Percentiles rank a stretch among this genome's conserved stretches.
These are phyloP conservation scores for Cephus cinctus DNA, from an alignment of 1,140 invertebrate species.

Conservation along the genomic window DNA sequence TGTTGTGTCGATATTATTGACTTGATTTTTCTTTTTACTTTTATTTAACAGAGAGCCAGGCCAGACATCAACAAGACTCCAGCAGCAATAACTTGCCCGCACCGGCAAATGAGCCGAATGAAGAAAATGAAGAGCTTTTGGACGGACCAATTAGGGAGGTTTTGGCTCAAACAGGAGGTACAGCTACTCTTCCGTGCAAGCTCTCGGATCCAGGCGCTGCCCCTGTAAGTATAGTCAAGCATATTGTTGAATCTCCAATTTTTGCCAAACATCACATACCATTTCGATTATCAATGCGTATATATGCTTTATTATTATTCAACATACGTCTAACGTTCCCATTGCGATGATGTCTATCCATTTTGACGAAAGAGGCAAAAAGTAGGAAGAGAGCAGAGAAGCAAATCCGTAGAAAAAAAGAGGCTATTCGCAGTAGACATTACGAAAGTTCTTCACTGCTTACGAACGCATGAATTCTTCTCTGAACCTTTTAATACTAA, in stretches of 20 bases:
- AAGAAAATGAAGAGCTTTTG: slow-evolving; percentile 28
- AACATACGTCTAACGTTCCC: too few relatives aligned
- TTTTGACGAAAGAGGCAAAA: too few relatives aligned
- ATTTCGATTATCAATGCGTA: too few relatives aligned
- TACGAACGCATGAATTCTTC: too few relatives aligned
- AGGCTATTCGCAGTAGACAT: too few relatives aligned
- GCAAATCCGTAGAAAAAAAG: too few relatives aligned
- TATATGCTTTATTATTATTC: too few relatives aligned
- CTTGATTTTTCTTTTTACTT: neutral
- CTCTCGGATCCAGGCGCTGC: slow-evolving; percentile 68
- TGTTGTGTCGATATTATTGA: neutral
- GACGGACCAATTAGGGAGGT: slow-evolving; percentile 54
- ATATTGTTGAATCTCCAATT: neutral
- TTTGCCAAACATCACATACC: neutral
- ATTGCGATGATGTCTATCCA: too few relatives aligned
- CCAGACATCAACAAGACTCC: slow-evolving; percentile 41
- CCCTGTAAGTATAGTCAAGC: slow-evolving; percentile 61
- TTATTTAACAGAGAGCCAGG: slow-evolving; percentile 38
- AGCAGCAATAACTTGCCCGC: slow-evolving; percentile 32
- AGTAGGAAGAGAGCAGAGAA: too few relatives aligned
- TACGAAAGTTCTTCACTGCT: too few relatives aligned
- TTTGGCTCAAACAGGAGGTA: slow-evolving; percentile 70
- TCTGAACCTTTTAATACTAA: too few relatives aligned
- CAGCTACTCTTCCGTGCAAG: slow-evolving; percentile 70
- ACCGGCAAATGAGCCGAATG: slow-evolving; percentile 25